Evolutionary conservation across 2,888 invertebrate species (phyloP).

Genomic region (Eudasyphora cyanicolor): DNA sequence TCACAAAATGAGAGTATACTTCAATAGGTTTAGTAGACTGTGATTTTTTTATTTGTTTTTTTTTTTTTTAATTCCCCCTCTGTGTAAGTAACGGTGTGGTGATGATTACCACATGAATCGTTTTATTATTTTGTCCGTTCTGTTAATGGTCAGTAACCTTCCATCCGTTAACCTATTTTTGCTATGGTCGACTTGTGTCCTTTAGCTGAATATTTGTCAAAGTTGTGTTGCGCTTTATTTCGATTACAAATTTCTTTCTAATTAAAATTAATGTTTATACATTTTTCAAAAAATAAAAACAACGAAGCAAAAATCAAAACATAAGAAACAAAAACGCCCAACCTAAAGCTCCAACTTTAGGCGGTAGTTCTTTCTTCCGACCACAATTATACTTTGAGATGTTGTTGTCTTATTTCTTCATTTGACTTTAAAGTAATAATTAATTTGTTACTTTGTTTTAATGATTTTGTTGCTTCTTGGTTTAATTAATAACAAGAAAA

Average conservation of each 20-base stretch:
- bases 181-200: background rate
- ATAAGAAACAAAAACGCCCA: background rate
- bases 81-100: no score
- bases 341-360: no score
- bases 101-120: no score
- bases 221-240: background rate
- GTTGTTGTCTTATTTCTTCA: background rate
- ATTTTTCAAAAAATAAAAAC: slow-evolving; percentile 1
- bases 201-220: background rate
- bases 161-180: background rate
- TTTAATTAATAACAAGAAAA: slow-evolving; percentile 37
- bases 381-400: background rate
- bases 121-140: no score
- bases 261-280: slow-evolving; percentile 30
- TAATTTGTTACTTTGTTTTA: slow-evolving; percentile 1
- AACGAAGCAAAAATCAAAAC: background rate
- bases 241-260: slow-evolving; percentile 35
- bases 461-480: background rate
- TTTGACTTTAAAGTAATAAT: background rate
- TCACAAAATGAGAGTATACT: no score
- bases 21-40: no score
- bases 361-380: no score
- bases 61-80: no score
- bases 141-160: no score
- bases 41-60: no score